Conservation (phyloP, 2,797 vertebrate species). For the Myotis pilosus region DNA sequence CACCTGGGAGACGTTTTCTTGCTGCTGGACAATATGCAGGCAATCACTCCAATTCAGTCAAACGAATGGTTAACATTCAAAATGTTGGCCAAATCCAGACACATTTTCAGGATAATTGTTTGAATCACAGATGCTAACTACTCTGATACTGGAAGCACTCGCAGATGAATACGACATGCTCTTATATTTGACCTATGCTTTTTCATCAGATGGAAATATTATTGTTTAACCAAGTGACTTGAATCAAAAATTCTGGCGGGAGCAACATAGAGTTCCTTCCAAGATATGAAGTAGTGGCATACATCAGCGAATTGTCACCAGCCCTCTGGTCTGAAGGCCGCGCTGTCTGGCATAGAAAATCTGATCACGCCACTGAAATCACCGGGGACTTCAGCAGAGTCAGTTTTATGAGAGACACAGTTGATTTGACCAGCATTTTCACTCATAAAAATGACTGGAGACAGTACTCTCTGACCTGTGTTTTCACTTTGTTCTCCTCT, state of each 20-base stretch:
- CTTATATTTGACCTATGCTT: not conserved
- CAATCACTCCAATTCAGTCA: not conserved
- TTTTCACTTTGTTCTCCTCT: slow-evolving; percentile 17
- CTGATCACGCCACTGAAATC: not conserved
- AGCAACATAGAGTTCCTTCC: not conserved
- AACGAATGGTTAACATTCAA: slow-evolving; percentile 31
- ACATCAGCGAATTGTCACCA: not conserved
- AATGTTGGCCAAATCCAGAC: slow-evolving; percentile 1
- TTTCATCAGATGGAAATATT: slow-evolving; percentile 19
- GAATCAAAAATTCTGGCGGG: slow-evolving; percentile 17
- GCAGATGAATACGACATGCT: not conserved
- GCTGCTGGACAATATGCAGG: not conserved
- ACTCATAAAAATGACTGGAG: slow-evolving; percentile 44
- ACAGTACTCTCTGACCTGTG: slow-evolving; percentile 1
- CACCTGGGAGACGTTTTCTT: not conserved
- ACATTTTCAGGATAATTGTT: not conserved
- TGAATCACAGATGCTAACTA: not conserved
- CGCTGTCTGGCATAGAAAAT: not conserved
- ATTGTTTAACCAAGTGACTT: slow-evolving; percentile 26
- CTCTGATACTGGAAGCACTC: not conserved
- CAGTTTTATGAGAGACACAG: slow-evolving; percentile 44
- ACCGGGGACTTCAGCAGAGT: not conserved
- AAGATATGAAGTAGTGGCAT: not conserved
- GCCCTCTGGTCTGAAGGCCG: not conserved
- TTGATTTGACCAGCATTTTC: slow-evolving; percentile 44